phyloP scores from a whole-genome alignment of 2,113 vertebrate genomes.

The Amia ocellicauda region DNA sequence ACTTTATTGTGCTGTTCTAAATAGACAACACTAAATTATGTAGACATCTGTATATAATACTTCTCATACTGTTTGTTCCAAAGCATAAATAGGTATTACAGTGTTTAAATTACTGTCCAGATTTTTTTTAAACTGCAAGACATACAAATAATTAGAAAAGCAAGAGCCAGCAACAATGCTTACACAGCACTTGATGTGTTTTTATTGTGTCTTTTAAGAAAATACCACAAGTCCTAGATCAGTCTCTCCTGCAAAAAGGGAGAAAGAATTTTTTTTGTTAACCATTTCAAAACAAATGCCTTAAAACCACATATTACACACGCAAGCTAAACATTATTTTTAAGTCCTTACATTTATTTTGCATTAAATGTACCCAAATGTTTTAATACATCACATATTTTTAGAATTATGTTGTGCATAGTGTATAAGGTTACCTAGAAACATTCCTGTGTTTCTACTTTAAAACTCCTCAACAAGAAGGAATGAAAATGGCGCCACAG shows the following conservation, averaged over 20 bases:
- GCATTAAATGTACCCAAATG: neutral
- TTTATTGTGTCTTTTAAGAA: slow-evolving; percentile 53
- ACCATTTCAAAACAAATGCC: slow-evolving; percentile 9
- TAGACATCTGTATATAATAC: slow-evolving; percentile 76
- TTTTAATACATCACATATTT: too few species aligned
- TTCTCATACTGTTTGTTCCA: slow-evolving; percentile 77
- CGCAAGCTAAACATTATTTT: neutral
- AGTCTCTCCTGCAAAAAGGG: slow-evolving; percentile 2
- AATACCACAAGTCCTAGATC: slow-evolving; percentile 9
- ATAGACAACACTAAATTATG: slow-evolving; percentile 78
- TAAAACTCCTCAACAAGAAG: too few species aligned
- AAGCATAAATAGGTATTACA: slow-evolving; percentile 73
- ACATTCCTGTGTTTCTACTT: too few species aligned
- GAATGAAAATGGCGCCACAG: too few species aligned
- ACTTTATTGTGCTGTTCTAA: slow-evolving; percentile 70
- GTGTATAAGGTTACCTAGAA: too few species aligned
- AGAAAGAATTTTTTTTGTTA: neutral
- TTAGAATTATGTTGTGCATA: too few species aligned
- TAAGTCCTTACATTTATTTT: neutral
- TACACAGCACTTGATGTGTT: slow-evolving; percentile 51
- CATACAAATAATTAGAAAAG: slow-evolving; percentile 60
- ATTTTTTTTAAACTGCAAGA: slow-evolving; percentile 60
- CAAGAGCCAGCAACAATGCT: slow-evolving; percentile 56
- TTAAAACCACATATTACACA: neutral
- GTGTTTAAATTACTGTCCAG: slow-evolving; percentile 71